A percentile compares a stretch with the other conserved stretches of the same genome.
These are phyloP conservation scores for Aurelia aurita DNA, from an alignment of 30 jellyfish, hydroid and myxozoan genomes.

Conservation along the genomic window DNA sequence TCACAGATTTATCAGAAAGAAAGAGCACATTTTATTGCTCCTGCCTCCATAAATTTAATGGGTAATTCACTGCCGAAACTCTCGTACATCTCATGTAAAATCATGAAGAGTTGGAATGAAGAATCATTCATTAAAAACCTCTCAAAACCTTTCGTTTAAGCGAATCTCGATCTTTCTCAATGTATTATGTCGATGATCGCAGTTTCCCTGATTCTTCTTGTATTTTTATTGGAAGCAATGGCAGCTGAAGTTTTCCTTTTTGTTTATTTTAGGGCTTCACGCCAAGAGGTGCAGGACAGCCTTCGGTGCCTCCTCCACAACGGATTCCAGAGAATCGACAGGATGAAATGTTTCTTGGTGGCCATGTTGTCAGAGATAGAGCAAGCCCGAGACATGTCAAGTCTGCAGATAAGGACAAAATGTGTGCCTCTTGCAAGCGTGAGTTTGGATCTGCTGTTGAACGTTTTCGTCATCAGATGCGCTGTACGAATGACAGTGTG, in stretches of 20 bases:
- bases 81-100: too few relatives aligned
- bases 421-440: neutral
- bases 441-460: neutral
- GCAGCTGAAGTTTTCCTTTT: neutral
- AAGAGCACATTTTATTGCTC: too few relatives aligned
- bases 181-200: too few relatives aligned
- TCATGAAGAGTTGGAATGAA: too few relatives aligned
- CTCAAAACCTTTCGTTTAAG: too few relatives aligned
- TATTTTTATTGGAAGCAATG: too few relatives aligned
- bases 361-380: slow-evolving; percentile 63
- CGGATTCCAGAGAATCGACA: slow-evolving; percentile 9
- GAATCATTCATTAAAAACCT: too few relatives aligned
- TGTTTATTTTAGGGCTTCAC: slow-evolving; percentile 1
- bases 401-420: neutral
- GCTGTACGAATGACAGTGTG: neutral
- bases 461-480: slow-evolving; percentile 27
- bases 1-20: too few relatives aligned
- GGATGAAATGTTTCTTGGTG: slow-evolving; percentile 49
- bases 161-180: too few relatives aligned
- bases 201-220: too few relatives aligned
- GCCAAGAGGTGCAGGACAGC: slow-evolving; percentile 22
- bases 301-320: slow-evolving; percentile 2
- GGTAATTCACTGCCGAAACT: too few relatives aligned
- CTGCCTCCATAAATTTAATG: too few relatives aligned
- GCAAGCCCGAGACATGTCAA: slow-evolving; percentile 1